phyloP scores from a whole-genome alignment of 2,113 vertebrate species.

The Mormyrus lacerda region DNA sequence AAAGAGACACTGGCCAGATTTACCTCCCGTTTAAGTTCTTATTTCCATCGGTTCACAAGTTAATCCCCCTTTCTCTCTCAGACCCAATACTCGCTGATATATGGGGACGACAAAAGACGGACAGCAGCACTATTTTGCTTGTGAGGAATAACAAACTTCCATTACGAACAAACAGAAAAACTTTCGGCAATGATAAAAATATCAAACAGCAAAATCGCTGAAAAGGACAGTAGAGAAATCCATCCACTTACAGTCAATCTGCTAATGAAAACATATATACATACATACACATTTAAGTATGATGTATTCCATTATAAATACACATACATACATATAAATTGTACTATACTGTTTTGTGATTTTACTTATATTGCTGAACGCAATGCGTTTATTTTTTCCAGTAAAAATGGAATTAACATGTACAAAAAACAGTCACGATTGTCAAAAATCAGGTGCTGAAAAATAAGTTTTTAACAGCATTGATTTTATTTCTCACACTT shows the following conservation, averaged over 20 bases:
- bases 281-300: not conserved
- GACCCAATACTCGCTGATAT: constrained; percentile 41
- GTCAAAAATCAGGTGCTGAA: not conserved
- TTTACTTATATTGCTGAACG: not conserved
- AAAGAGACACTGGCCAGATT: constrained; percentile 85
- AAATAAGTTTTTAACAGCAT: not conserved
- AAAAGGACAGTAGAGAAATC: not conserved
- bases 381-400: not conserved
- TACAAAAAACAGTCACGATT: not conserved
- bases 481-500: not conserved
- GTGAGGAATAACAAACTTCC: constrained; percentile 12
- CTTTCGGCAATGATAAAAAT: not conserved
- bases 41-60: constrained; percentile 92
- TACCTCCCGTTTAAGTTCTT: constrained; percentile 89
- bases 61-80: constrained; percentile 81
- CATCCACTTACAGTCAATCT: not conserved
- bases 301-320: not conserved
- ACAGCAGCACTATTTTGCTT: constrained; percentile 32
- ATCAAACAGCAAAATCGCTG: not conserved
- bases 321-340: not conserved
- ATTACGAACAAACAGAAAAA: not conserved
- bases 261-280: not conserved
- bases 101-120: constrained; percentile 29
- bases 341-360: not conserved
- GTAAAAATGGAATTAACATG: not conserved